These are phyloP conservation scores for Drosophila pruinosa DNA, from an alignment of 1,140 invertebrate genomes.

Conservation along the genomic window DNA sequence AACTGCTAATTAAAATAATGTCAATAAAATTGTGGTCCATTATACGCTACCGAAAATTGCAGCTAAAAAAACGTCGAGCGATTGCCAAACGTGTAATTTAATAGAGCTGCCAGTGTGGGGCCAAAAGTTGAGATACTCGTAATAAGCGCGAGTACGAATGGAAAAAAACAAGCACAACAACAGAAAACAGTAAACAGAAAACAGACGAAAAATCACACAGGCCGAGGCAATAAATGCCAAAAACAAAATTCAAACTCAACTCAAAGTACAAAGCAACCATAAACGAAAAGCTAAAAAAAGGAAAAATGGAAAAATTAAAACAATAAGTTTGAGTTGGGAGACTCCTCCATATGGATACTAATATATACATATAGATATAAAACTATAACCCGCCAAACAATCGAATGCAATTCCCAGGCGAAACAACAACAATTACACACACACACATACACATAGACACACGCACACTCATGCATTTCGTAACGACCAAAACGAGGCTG, in stretches of 20 bases:
- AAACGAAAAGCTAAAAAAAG: conserved; percentile 47
- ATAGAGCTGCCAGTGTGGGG: conserved; percentile 57
- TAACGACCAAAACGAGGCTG: conserved; percentile 54
- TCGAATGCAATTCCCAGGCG: conserved; percentile 72
- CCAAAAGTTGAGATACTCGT: conserved; percentile 70
- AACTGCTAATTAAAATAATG: conserved; percentile 81
- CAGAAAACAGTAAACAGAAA: too few species aligned
- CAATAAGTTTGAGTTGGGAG: conserved; percentile 72
- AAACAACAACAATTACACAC: conserved; percentile 34
- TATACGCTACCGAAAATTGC: conserved; percentile 75
- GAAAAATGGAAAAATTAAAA: conserved; percentile 52
- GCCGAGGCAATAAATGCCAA: conserved; percentile 67
- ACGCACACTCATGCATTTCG: conserved; percentile 49
- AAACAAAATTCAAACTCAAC: conserved; percentile 30
- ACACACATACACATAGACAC: conserved; percentile 13
- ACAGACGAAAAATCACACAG: conserved; percentile 69
- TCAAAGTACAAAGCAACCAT: conserved; percentile 76
- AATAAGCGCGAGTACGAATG: conserved; percentile 32
- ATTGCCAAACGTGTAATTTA: conserved; percentile 75
- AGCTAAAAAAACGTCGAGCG: conserved; percentile 53
- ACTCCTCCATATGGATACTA: not conserved
- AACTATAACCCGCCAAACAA: conserved; percentile 48
- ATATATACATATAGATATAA: conserved; percentile 9
- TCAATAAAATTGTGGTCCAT: conserved; percentile 82
- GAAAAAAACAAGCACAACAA: conserved; percentile 10